Evolutionary conservation across 2,113 vertebrate species (phyloP), one percentile per base, ranked within the genome.

Genomic region (Callocephalon fimbriatum): DNA sequence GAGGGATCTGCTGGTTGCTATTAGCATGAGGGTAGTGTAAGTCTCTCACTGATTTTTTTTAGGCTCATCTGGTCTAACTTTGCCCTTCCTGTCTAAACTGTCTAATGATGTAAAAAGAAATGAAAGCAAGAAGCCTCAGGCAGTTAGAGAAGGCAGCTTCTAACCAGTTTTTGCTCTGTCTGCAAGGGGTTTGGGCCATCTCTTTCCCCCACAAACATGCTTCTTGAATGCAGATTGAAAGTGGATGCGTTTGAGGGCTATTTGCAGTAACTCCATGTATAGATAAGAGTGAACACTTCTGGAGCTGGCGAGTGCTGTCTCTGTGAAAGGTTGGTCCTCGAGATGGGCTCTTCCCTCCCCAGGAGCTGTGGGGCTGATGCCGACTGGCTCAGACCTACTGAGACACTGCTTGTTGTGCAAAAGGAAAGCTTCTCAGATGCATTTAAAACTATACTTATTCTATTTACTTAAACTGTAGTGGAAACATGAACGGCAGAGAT

Each of bases 31-130:
- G 56, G 38, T 10, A 5, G 12, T 9, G 35, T 16, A 6, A 32
- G 48, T 37, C 53, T 54, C 20, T 22, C 0, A 0, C 12, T 0
- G 1, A 2, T 51, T 40, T 1, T 45, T 2, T 51, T 74, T 44
- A 9, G 37, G 13, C 61, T 83, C 32, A 4, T 23, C 37, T 32
- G 29, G 15, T 27, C 22, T 58, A 10, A 35, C 35, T 75, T 63
- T 6, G 8, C 53, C 21, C 51, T 63, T 19, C 7, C 15, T 48
- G 12, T 10, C 47, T 14, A 3, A 67, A 35, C 32, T 22, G 9
- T 8, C 15, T 8, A 22, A 42, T 18, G 31, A 31, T 15, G 63
- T 42, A 31, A 15, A 50, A 27, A 72, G 21, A 37, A 51, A 18
- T 19, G 29, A 20, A 75, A 68, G 53, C 38, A 75, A 20, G 42